Percentiles rank a stretch among this genome's conserved stretches.
Evolutionary conservation across 2,113 vertebrate species (phyloP).

Genomic region (Pollachius pollachius): DNA sequence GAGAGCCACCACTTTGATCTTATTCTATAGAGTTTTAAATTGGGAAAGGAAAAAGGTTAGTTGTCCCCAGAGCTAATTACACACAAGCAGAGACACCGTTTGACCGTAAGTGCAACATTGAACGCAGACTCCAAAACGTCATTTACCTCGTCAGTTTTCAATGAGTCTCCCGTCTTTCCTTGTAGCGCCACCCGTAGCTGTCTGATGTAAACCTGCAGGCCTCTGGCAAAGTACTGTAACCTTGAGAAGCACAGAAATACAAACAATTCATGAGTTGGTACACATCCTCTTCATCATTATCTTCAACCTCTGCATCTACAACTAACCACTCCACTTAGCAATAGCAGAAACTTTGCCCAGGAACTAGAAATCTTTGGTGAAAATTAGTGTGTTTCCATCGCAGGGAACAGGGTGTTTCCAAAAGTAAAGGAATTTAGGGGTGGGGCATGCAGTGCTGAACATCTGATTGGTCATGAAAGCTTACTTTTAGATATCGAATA

Average conservation of each 20-base stretch:
- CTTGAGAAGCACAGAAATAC: conserved; percentile 56
- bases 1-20: conserved; percentile 98
- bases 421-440: no score
- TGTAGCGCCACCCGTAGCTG: conserved; percentile 95
- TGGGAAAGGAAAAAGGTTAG: conserved; percentile 14
- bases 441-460: no score
- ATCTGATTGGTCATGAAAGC: no score
- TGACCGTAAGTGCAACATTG: background rate
- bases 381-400: no score
- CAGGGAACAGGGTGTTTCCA: no score
- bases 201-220: conserved; percentile 94
- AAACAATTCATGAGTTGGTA: background rate
- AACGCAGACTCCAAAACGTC: background rate
- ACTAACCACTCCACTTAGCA: no score
- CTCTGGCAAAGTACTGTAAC: conserved; percentile 96
- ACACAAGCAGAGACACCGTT: background rate
- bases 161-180: conserved; percentile 93
- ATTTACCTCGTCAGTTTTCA: conserved; percentile 97
- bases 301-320: no score
- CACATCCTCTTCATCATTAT: no score
- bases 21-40: conserved; percentile 79
- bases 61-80: background rate
- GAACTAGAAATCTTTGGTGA: no score
- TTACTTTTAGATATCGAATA: no score
- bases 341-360: no score